phyloP scores from a whole-genome alignment of 2,797 vertebrate genomes.

The Falco rusticolus region DNA sequence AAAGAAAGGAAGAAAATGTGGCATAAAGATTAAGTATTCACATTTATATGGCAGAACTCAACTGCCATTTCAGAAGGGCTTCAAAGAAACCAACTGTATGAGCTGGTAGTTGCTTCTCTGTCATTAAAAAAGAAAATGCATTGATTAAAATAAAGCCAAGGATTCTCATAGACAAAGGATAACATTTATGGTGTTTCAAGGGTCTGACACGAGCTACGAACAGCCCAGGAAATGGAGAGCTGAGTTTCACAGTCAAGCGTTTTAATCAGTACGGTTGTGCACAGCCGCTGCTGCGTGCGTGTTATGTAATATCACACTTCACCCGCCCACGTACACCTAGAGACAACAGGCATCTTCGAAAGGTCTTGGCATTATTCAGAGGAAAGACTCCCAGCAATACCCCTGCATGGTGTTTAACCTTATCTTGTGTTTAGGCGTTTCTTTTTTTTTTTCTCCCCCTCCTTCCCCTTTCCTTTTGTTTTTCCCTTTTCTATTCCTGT shows the following conservation, averaged over 20 bases:
- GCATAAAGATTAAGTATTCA: constrained; percentile 35
- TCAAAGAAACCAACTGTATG: constrained; percentile 34
- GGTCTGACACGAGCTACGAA: neutral
- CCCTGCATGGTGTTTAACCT: constrained; percentile 30
- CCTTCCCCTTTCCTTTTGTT: too few species aligned
- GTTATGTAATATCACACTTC: constrained; percentile 63
- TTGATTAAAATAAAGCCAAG: constrained; percentile 39
- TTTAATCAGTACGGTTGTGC: constrained; percentile 14
- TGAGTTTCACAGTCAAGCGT: constrained; percentile 5
- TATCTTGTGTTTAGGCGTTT: neutral
- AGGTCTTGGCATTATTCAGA: constrained; percentile 61
- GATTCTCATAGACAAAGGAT: constrained; percentile 18
- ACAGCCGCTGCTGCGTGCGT: constrained; percentile 26
- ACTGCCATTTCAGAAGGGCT: constrained; percentile 23
- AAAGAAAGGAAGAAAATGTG: constrained; percentile 42
- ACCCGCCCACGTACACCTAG: constrained; percentile 3
- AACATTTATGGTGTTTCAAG: neutral
- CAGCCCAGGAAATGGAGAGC: constrained; percentile 34
- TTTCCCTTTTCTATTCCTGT: neutral
- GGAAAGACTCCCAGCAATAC: constrained; percentile 51
- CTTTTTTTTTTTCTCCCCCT: fast-evolving
- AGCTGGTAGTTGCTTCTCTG: constrained; percentile 9
- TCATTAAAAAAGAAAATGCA: constrained; percentile 29
- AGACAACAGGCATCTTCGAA: constrained; percentile 39
- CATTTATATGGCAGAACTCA: constrained; percentile 8